These are phyloP conservation scores for Artibeus jamaicensis DNA, from an alignment of 2,797 vertebrate species.

Conservation along the genomic window DNA sequence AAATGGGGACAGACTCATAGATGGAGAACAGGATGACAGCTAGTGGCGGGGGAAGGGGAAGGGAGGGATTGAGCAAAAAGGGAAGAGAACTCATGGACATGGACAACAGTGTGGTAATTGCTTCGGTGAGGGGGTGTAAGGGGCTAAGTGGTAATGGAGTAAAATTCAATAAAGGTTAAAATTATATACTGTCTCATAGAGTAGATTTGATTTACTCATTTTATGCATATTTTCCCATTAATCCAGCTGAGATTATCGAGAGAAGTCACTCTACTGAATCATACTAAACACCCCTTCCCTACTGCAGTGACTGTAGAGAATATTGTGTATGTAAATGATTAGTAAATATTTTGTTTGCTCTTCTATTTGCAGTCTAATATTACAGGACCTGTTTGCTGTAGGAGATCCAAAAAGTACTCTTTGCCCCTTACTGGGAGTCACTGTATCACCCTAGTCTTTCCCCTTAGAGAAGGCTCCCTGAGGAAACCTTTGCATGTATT, in stretches of 20 bases:
- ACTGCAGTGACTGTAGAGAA: not conserved
- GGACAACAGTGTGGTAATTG: not conserved
- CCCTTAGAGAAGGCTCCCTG: not conserved
- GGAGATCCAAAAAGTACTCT: not conserved
- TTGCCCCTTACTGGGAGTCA: not conserved
- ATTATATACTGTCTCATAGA: not conserved
- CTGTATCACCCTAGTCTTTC: not conserved
- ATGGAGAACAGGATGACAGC: not conserved
- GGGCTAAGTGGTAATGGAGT: not conserved
- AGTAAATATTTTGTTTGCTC: not conserved
- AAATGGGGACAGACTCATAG: not conserved
- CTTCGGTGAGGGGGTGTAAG: not conserved
- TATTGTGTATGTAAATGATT: not conserved
- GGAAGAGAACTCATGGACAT: not conserved
- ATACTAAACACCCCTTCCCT: not conserved
- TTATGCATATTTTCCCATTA: not conserved
- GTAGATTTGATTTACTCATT: not conserved
- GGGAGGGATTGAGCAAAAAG: not conserved
- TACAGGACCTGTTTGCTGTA: not conserved
- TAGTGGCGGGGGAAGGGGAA: not conserved
- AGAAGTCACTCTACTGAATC: not conserved
- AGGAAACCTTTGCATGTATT: not conserved
- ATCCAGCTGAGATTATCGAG: not conserved
- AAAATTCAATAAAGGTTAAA: not conserved
- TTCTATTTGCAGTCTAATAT: not conserved